Evolutionary conservation across 2,888 invertebrate species (phyloP), one percentile per base, ranked within the genome.

Genomic region (Phlogophora meticulosa): DNA sequence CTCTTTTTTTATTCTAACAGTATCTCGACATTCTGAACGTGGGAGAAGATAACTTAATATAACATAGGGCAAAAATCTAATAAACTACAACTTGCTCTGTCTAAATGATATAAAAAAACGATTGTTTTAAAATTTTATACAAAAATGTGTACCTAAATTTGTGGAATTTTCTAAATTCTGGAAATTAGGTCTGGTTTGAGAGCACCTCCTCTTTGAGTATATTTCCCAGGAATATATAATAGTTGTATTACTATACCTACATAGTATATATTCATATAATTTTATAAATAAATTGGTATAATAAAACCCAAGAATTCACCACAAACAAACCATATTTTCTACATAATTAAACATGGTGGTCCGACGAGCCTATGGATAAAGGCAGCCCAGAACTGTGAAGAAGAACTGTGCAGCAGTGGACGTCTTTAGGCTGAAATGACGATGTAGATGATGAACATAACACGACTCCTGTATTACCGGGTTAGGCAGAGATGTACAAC

Each of bases 1-100:
- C 60, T 7, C 49, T 72, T 78, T 79, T 79, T 78, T 78, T 24
- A 65, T 20, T 53, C n/a, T 49, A 68, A 56, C 68, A 46, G 59
- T 72, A 58, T 28, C 36, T 40, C 22, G 49, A 49, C 42, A 49
- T 60, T 57, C 28, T 53, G 17, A 49, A 4, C 65, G 72, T 76
- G 78, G 46, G 79, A 68, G 62, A 59, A 72, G 48, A 66, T 59
- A 71, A 17, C 55, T 45, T 45, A 43, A 49, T 49, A n/a, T 34
- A 43, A 49, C 38, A 40, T 43, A 5, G 17, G 5, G 72, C 40
- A 71, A 73, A 63, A 71, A 7, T 32, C 28, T 11, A 28, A 36
- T 60, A 28, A 13, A 24, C 40, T 24, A 15, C 28, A 4, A 28
- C 28, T 28, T 28, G 2, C 28, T 55, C 51, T 38, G 11, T 52